Conservation (phyloP, 2,888 invertebrate species). For the Helleia helle region DNA sequence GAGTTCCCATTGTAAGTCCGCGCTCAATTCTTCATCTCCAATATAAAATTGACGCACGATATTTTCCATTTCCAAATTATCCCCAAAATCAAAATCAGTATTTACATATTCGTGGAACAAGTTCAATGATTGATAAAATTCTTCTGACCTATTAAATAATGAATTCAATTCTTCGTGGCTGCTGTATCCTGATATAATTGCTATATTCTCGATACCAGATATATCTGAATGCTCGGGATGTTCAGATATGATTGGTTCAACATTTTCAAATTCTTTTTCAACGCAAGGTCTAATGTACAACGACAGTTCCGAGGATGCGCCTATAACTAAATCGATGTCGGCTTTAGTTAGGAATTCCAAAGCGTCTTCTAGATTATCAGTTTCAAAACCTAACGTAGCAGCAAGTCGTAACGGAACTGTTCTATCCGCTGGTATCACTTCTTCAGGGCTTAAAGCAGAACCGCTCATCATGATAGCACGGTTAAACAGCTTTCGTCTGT, state of each 20-base stretch:
- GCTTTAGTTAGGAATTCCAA: constrained; percentile 24
- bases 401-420: constrained; percentile 30
- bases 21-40: constrained; percentile 16
- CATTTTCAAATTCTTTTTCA: too few relatives aligned
- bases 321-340: constrained; percentile 4
- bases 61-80: constrained; percentile 8
- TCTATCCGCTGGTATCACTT: constrained; percentile 22
- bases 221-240: constrained; percentile 4
- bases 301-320: neutral
- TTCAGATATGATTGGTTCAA: neutral
- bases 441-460: constrained; percentile 17
- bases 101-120: neutral
- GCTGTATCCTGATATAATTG: constrained; percentile 2
- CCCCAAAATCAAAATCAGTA: neutral
- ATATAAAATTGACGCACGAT: constrained; percentile 17
- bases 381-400: constrained; percentile 24
- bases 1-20: constrained; percentile 20
- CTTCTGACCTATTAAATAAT: neutral
- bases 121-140: neutral
- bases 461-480: constrained; percentile 18
- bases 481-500: neutral
- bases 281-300: neutral
- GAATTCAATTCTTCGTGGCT: neutral
- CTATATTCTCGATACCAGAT: neutral
- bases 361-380: constrained; percentile 24